Evolutionary conservation across 2,797 vertebrate genomes (phyloP).

Genomic region (Oophaga sylvatica): DNA sequence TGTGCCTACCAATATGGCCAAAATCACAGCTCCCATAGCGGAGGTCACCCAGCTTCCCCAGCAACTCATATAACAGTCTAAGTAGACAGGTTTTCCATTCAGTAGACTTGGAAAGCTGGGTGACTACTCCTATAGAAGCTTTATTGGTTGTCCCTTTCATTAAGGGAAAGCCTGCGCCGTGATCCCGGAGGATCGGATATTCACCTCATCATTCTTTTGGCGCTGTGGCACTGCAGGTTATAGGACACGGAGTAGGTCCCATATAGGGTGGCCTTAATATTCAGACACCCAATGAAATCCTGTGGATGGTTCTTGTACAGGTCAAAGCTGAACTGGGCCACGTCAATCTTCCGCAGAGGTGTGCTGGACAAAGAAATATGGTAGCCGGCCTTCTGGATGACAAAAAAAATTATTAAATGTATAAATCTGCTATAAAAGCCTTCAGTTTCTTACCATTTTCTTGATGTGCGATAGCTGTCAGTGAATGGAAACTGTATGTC

Average conservation of each 20-base stretch:
- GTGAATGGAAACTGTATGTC: background rate
- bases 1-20: background rate
- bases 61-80: too few relatives aligned
- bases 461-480: background rate
- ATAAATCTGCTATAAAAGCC: background rate
- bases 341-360: slow-evolving; percentile 79
- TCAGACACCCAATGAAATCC: slow-evolving; percentile 91
- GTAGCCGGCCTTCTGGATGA: slow-evolving; percentile 67
- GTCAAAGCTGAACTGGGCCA: slow-evolving; percentile 87
- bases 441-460: background rate
- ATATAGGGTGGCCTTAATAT: slow-evolving; percentile 86
- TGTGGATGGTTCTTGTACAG: slow-evolving; percentile 89
- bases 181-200: slow-evolving; percentile 58
- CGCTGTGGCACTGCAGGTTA: slow-evolving; percentile 84
- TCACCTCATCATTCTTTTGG: slow-evolving; percentile 87
- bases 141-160: background rate
- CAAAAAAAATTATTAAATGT: background rate
- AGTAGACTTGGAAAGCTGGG: background rate
- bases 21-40: background rate
- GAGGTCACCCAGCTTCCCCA: background rate
- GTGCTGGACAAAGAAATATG: slow-evolving; percentile 66
- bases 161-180: background rate
- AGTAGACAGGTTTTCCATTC: background rate
- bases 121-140: background rate
- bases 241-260: slow-evolving; percentile 89